A percentile compares a stretch with the other conserved stretches of the same genome.
Evolutionary conservation across 1,140 invertebrate genomes (phyloP).

Genomic region (Coenobita brevimanus): DNA sequence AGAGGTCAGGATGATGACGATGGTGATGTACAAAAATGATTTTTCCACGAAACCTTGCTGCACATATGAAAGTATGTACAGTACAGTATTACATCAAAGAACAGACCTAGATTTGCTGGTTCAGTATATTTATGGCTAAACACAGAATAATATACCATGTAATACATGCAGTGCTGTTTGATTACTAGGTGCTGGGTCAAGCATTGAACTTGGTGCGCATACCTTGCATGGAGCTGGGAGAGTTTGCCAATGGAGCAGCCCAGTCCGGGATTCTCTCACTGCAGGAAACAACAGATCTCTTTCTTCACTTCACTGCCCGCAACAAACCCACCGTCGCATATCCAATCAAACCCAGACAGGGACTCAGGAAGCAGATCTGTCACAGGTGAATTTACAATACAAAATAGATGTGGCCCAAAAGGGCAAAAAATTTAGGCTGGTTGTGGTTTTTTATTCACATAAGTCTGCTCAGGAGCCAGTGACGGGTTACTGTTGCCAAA

Average conservation of each 20-base stretch:
- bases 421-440: no score
- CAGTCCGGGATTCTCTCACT: conserved; percentile 90
- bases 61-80: no score
- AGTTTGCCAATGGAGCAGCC: conserved; percentile 92
- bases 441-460: no score
- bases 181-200: conserved; percentile 77
- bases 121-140: not conserved
- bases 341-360: conserved; percentile 85
- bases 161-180: not conserved
- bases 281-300: conserved; percentile 93
- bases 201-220: conserved; percentile 90
- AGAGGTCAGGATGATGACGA: no score
- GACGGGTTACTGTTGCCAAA: no score
- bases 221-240: conserved; percentile 91
- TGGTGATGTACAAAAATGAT: no score
- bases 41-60: no score
- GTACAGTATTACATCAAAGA: no score
- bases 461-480: no score
- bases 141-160: no score
- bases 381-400: conserved; percentile 82
- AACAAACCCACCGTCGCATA: conserved; percentile 85
- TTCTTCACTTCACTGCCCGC: conserved; percentile 80
- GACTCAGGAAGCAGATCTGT: conserved; percentile 80
- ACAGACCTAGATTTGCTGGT: not conserved
- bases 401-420: no score